phyloP scores from a whole-genome alignment of 1,140 invertebrate species.

The Rhagoletis pomonella region DNA sequence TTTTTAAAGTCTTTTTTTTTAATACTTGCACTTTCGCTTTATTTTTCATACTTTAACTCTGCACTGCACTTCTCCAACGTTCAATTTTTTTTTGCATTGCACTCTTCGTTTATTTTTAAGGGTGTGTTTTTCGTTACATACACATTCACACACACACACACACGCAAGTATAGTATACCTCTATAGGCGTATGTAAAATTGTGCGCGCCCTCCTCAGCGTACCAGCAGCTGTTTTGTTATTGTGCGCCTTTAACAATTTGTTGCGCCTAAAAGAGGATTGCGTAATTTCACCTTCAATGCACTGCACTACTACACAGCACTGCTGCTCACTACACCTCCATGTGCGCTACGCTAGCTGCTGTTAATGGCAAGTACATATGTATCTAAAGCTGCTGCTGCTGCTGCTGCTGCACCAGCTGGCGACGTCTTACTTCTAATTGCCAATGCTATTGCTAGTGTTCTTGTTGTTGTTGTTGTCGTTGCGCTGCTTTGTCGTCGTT shows the following conservation, averaged over 20 bases:
- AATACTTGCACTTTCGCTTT: no score
- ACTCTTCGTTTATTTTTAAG: constrained; percentile 2
- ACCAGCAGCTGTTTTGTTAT: constrained; percentile 26
- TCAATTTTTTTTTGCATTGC: not conserved
- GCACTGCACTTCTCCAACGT: no score
- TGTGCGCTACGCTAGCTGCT: not conserved
- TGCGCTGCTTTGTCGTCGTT: constrained; percentile 31
- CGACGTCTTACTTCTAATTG: constrained; percentile 33
- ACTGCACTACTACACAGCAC: not conserved
- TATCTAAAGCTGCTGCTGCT: no score
- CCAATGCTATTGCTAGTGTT: not conserved
- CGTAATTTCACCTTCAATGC: constrained; percentile 23
- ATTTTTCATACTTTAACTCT: no score
- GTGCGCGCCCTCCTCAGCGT: no score
- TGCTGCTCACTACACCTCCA: no score
- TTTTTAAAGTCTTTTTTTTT: not conserved
- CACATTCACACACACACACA: not conserved
- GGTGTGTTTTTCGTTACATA: not conserved
- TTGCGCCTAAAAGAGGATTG: constrained; percentile 47
- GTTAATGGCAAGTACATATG: no score
- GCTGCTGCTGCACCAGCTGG: constrained; percentile 32
- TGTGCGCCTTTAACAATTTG: constrained; percentile 40
- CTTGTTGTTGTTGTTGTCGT: not conserved
- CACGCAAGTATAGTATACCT: not conserved
- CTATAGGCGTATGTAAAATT: not conserved